Evolutionary conservation across 2,797 vertebrate species (phyloP), one percentile per base, ranked within the genome.

Genomic region (Epinephelus coioides): DNA sequence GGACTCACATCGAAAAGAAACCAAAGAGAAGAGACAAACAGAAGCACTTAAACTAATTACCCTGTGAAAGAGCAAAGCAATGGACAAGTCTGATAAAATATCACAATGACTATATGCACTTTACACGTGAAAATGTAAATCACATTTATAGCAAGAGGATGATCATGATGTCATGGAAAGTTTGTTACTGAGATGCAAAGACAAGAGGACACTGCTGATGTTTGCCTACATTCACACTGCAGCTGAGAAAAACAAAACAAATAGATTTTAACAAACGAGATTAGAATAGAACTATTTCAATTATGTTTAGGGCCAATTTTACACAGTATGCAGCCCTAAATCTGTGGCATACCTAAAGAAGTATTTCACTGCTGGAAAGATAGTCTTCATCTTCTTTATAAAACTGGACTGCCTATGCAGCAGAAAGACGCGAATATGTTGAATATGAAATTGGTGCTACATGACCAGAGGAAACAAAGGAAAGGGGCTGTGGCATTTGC

Each of bases 201-300:
- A 72, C 4, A 2, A 59, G 60, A 53, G 30, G 53, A 72, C 23
- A 53, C 1, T 21, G n/a, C 5, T 38, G 56, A 83, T 54, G 51
- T 43, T 19, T 3, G 40, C 27, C 73, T 60, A 64, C 30, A 11
- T 81, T 83, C 81, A 81, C 79, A 62, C 63, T 72, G 79, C 78
- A 59, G 64, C 25, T 59, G 46, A 57, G 19, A 59, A 34, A 34
- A 34, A 34, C 34, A 7, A 34, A 34, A 2, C 34, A 34, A 34
- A 34, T 8, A 7, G 34, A 34, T 34, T 25, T 25, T 3, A 25
- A 25, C 25, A 25, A 1, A 34, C 30, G 1, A 34, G 30, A 34
- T 30, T 0, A 30, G 27, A 0, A 30, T 30, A 1, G 1, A 30
- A 30, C 27, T 30, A 30, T 30, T 30, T 30, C 27, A 30, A 30